A percentile compares a stretch with the other conserved stretches of the same genome.
phyloP scores from a whole-genome alignment of 2,888 invertebrate species.

The Sabatieria punctata region DNA sequence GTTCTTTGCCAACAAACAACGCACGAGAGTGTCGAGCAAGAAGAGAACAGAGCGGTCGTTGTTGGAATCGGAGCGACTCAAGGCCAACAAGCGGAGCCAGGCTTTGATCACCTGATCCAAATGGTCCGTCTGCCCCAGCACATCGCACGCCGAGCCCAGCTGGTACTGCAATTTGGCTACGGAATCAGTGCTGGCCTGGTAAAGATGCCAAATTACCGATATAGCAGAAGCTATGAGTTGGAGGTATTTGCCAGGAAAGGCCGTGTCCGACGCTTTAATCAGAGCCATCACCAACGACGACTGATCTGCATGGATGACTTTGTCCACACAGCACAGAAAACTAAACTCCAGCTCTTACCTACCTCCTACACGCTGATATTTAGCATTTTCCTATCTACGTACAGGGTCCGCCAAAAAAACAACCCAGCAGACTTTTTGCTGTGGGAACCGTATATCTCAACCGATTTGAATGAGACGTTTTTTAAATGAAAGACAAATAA shows the following conservation, averaged over 20 bases:
- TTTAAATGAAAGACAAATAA: no score
- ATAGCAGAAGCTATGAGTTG: neutral
- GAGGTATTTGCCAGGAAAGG: neutral
- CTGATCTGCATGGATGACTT: constrained; percentile 20
- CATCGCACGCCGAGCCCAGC: neutral
- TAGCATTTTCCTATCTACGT: no score
- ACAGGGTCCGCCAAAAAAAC: no score
- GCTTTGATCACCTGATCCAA: neutral
- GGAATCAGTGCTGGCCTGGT: no score
- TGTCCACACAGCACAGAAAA: constrained; percentile 20
- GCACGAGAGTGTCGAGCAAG: neutral
- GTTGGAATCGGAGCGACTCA: neutral
- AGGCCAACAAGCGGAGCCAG: neutral
- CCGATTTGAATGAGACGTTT: no score
- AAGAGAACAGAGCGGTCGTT: neutral
- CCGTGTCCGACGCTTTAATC: neutral
- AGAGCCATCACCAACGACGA: neutral
- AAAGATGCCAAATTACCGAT: neutral
- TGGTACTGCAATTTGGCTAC: no score
- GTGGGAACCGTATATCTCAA: no score
- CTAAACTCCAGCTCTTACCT: constrained; percentile 15
- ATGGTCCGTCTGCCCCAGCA: neutral
- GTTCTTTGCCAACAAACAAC: neutral
- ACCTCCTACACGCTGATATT: neutral
- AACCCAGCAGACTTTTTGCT: no score